Percentiles rank a stretch among this genome's conserved stretches.
phyloP scores from a whole-genome alignment of 2,888 invertebrate genomes.

The Macaria notata region DNA sequence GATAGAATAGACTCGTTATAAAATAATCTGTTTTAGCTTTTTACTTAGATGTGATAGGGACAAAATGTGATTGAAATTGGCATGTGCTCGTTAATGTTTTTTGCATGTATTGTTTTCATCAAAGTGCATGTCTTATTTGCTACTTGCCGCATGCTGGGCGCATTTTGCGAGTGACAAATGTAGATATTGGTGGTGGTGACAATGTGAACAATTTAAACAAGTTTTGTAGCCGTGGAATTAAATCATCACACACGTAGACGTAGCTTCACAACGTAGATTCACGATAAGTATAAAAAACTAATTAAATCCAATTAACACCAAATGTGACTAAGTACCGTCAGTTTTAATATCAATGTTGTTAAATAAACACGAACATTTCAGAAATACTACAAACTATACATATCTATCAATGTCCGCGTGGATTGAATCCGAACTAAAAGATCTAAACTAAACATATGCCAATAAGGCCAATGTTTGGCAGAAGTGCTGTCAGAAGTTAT shows the following conservation, averaged over 20 bases:
- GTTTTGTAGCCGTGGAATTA: constrained; percentile 15
- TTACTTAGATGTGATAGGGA: constrained; percentile 19
- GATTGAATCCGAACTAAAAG: too few relatives aligned
- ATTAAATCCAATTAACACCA: too few relatives aligned
- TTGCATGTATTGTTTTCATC: constrained; percentile 26
- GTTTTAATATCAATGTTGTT: too few relatives aligned
- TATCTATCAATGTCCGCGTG: too few relatives aligned
- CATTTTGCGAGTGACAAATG: constrained; percentile 17
- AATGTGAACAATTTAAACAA: constrained; percentile 19
- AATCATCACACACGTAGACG: constrained; percentile 15
- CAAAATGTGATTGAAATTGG: constrained; percentile 2
- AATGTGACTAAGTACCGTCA: too few relatives aligned
- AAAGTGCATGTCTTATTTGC: constrained; percentile 26
- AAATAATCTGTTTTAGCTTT: constrained; percentile 7
- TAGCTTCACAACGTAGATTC: constrained; percentile 7
- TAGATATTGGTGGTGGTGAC: constrained; percentile 7
- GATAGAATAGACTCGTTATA: too few relatives aligned
- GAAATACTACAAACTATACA: too few relatives aligned
- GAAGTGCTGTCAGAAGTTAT: too few relatives aligned
- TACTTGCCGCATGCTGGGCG: constrained; percentile 28
- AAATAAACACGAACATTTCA: too few relatives aligned
- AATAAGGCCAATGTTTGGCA: too few relatives aligned
- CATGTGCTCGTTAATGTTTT: constrained; percentile 14
- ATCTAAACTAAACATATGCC: too few relatives aligned
- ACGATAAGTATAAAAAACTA: too few relatives aligned